Percentiles rank a stretch among this genome's conserved stretches.
These are phyloP conservation scores for Pollimyrus isidori DNA, from an alignment of 2,113 vertebrate species.

Conservation along the genomic window DNA sequence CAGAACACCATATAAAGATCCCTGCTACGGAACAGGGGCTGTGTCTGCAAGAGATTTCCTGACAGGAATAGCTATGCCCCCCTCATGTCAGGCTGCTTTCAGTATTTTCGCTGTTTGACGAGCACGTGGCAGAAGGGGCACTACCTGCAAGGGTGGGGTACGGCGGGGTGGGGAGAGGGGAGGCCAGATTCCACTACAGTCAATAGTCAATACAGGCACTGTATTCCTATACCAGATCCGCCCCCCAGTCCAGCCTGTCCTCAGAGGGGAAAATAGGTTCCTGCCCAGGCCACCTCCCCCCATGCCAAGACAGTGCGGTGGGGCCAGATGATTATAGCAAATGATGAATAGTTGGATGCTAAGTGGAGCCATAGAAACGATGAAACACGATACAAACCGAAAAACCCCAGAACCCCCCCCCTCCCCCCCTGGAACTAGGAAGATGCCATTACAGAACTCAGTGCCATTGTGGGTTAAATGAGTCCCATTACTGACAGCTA, in stretches of 20 bases:
- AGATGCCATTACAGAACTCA: background rate
- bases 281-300: background rate
- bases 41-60: background rate
- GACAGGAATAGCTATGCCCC: background rate
- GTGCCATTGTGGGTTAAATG: background rate
- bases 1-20: background rate
- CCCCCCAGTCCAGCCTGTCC: background rate
- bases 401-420: background rate
- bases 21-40: background rate
- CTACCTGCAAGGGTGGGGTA: background rate
- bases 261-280: background rate
- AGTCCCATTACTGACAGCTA: background rate
- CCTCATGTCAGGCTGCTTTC: background rate
- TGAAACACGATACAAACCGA: background rate
- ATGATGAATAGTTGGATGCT: background rate
- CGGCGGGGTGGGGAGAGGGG: background rate
- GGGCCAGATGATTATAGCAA: background rate
- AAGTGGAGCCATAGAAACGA: background rate
- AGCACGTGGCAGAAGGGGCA: background rate
- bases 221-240: too few species aligned
- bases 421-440: background rate
- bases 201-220: background rate
- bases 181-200: background rate
- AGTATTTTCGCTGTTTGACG: background rate
- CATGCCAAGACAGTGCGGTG: slow-evolving; percentile 13